Evolutionary conservation across 2,888 invertebrate genomes (phyloP).

Genomic region (Mesochorus sp.): DNA sequence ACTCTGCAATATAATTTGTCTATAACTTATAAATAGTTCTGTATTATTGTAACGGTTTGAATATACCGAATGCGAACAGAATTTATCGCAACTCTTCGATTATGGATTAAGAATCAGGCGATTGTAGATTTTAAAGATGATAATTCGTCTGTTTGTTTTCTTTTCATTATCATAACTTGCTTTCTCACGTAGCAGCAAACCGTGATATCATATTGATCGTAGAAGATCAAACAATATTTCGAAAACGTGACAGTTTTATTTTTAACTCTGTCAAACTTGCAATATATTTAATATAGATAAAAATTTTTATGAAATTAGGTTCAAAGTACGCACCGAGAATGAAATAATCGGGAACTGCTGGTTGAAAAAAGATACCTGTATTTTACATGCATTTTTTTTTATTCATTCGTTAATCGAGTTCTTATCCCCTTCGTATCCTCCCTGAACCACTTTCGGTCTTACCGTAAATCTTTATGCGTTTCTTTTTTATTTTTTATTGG

Average conservation of each 20-base stretch:
- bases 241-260: not conserved
- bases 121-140: too few species aligned
- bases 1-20: too few species aligned
- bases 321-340: constrained; percentile 49
- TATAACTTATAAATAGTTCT: too few species aligned
- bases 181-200: too few species aligned
- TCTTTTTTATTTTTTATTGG: constrained; percentile 6
- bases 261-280: not conserved
- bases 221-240: not conserved
- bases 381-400: not conserved
- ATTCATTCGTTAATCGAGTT: constrained; percentile 1
- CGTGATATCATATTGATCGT: too few species aligned
- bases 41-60: too few species aligned
- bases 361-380: not conserved
- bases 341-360: constrained; percentile 21
- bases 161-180: too few species aligned
- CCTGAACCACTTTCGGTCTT: constrained; percentile 16
- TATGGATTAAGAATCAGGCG: too few species aligned
- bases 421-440: not conserved
- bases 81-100: too few species aligned
- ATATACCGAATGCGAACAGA: too few species aligned
- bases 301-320: constrained; percentile 25
- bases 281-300: not conserved
- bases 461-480: constrained; percentile 26
- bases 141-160: too few species aligned